Evolutionary conservation across 2,888 invertebrate species (phyloP), one percentile per base, ranked within the genome.

Genomic region (Geotrupes spiniger): DNA sequence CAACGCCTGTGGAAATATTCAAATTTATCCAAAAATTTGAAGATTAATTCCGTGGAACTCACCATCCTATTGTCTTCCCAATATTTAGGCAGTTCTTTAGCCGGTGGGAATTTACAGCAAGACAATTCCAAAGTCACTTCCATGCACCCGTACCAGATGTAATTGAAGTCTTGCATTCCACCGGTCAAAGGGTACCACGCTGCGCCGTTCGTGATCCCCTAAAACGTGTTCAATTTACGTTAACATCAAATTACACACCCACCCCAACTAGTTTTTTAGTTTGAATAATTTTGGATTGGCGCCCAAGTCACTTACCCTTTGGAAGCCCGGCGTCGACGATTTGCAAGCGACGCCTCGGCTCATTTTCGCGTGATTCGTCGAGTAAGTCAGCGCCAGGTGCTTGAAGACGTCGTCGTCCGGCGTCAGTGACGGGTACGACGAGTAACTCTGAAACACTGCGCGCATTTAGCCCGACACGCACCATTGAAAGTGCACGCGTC

Each of bases 121-220:
- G 92, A 91, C 46, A 96, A 82, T 72, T 96, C 95, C 36, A 96
- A 74, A 0, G 95, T 94, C n/a, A 95, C 80, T 73, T 95, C 95
- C 90, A 96, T 90, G 70, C 92, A 92, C 9, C 94, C 94, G 64
- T 87, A 89, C 85, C 87, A 87, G 9, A 92, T 82, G 72, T 96
- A 96, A 73, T 95, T 95, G 72, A 89, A 96, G 70, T 96, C 96
- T 74, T 92, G 91, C 91, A 92, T 91, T 14, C 91, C 89, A 45
- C 92, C 91, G 79, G 89, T 89, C 4, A 93, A 76, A 0, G 91
- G 89, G 71, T 93, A 94, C 93, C 93, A 94, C 45, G 88, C 89
- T 0, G 95, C 95, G 2, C 95, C 95, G 65, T 96, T 96, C 1
- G 93, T 94, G 59, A 94, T 94, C 6, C 96, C 96, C 70, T 92